Conservation (phyloP, 2,888 invertebrate species). For the Dolomedes plantarius region DNA sequence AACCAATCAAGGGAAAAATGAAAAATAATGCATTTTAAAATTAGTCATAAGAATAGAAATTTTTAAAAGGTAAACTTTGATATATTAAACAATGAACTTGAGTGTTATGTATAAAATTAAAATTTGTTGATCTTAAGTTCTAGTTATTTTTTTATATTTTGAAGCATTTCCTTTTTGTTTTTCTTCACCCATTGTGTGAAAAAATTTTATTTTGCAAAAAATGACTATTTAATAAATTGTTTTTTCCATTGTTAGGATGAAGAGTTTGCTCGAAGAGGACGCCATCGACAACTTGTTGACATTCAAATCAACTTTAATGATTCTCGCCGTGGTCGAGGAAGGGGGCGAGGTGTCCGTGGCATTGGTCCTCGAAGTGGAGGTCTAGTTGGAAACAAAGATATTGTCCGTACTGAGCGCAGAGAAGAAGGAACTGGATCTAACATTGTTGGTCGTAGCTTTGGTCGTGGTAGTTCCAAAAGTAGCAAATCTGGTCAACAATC, state of each 20-base stretch:
- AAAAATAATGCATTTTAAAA: too few relatives aligned
- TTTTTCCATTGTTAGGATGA: constrained; percentile 57
- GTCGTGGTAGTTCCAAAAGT: constrained; percentile 48
- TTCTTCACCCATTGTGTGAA: too few relatives aligned
- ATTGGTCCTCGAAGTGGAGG: constrained; percentile 76
- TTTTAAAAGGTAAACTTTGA: too few relatives aligned
- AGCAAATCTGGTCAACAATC: constrained; percentile 64
- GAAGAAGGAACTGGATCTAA: constrained; percentile 73
- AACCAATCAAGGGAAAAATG: too few relatives aligned
- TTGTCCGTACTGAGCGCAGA: constrained; percentile 73
- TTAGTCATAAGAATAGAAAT: too few relatives aligned
- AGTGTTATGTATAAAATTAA: too few relatives aligned
- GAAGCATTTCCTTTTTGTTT: too few relatives aligned
- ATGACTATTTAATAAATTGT: too few relatives aligned
- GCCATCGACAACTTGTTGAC: constrained; percentile 89
- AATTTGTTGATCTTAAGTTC: too few relatives aligned
- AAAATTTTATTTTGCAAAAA: too few relatives aligned
- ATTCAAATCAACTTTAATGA: constrained; percentile 89
- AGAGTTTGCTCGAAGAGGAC: constrained; percentile 79
- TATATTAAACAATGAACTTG: too few relatives aligned
- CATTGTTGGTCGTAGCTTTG: constrained; percentile 73
- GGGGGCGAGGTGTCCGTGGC: constrained; percentile 70
- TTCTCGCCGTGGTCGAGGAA: constrained; percentile 68
- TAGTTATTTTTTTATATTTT: too few relatives aligned
- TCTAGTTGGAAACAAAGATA: constrained; percentile 69